Conservation (phyloP, 2,888 invertebrate species). For the Microctonus brassicae region DNA sequence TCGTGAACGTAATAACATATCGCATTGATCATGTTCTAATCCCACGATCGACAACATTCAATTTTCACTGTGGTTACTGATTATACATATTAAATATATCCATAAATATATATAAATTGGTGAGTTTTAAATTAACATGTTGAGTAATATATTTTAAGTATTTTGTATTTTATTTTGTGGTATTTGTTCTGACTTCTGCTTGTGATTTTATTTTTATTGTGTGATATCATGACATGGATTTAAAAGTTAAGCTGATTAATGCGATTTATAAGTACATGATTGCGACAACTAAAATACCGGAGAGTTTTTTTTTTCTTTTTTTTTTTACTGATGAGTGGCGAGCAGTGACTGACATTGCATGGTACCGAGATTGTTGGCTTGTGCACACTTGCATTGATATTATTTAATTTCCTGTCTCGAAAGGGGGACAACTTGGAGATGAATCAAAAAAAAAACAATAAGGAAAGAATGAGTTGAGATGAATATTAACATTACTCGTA, state of each 20-base stretch:
- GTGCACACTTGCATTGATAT: conserved; percentile 34
- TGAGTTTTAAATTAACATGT: not conserved
- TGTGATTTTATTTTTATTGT: not conserved
- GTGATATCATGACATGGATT: not conserved
- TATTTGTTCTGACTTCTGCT: not conserved
- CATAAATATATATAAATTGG: not conserved
- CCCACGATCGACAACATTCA: conserved; percentile 11
- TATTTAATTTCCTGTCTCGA: conserved; percentile 49
- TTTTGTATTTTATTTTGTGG: not conserved
- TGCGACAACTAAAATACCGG: not conserved
- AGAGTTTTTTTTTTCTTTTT: conserved; percentile 1
- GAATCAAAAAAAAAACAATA: conserved; percentile 31
- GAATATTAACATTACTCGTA: conserved; percentile 17
- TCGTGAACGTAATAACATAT: not conserved
- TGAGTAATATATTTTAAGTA: not conserved
- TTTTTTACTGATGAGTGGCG: conserved; percentile 17
- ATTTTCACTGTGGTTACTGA: not conserved
- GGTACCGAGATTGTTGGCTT: conserved; percentile 17
- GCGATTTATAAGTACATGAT: not conserved
- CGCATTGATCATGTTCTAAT: conserved; percentile 13
- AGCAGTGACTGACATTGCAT: conserved; percentile 31
- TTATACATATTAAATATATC: not conserved
- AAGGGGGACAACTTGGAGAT: conserved; percentile 32
- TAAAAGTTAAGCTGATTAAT: not conserved
- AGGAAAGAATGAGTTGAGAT: too few relatives aligned